A percentile compares a stretch with the other conserved stretches of the same genome.
These are phyloP conservation scores for Dicyrtoma fusca DNA, from an alignment of 2,888 invertebrate species.

Conservation along the genomic window DNA sequence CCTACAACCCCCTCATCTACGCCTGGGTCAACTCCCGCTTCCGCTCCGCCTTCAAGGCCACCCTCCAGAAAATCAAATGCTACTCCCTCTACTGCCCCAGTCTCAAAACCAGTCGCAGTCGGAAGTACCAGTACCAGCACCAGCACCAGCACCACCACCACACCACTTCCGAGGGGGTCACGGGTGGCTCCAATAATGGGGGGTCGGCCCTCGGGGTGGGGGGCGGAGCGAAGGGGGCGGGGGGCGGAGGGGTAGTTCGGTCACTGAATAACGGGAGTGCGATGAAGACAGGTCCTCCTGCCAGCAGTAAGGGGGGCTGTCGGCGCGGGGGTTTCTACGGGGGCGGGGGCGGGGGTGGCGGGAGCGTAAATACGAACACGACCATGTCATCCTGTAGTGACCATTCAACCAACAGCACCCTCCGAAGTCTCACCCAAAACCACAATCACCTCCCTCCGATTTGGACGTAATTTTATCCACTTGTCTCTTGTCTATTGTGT, in stretches of 20 bases:
- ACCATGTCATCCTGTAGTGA: constrained; percentile 3
- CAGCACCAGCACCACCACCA: neutral
- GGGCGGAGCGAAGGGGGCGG: neutral
- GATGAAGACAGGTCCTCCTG: neutral
- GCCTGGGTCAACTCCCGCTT: constrained; percentile 60
- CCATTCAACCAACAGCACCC: neutral
- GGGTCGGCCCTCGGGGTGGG: neutral
- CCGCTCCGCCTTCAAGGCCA: constrained; percentile 50
- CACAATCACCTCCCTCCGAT: constrained; percentile 20
- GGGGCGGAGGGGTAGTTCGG: too few species aligned
- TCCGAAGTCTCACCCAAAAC: neutral
- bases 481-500: constrained; percentile 5
- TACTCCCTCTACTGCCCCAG: neutral
- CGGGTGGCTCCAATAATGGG: neutral
- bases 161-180: neutral
- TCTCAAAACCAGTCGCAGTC: too few species aligned
- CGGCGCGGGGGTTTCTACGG: neutral
- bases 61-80: constrained; percentile 21
- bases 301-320: neutral
- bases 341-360: neutral
- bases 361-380: neutral
- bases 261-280: too few species aligned
- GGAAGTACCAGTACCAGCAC: too few species aligned
- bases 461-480: constrained; percentile 35
- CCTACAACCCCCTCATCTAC: constrained; percentile 59